Conservation (phyloP, 2,797 vertebrate species). For the Micrastur ruficollis region DNA sequence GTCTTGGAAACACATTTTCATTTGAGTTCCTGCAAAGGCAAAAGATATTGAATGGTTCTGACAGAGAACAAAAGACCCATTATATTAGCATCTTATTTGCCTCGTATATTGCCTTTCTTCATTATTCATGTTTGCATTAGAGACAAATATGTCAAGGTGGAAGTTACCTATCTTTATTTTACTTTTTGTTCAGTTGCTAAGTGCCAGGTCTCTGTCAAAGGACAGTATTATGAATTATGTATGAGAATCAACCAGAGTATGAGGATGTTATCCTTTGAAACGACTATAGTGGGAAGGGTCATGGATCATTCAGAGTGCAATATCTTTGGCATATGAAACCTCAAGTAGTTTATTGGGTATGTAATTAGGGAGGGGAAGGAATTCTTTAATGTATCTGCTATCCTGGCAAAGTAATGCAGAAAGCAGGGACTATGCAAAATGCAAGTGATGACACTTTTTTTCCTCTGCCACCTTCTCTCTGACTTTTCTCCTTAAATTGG, state of each 20-base stretch:
- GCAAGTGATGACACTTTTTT: background rate
- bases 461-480: background rate
- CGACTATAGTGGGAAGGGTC: background rate
- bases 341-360: background rate
- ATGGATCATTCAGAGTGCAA: background rate
- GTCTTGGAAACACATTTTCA: conserved; percentile 33
- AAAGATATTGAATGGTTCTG: conserved; percentile 3
- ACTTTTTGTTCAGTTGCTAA: background rate
- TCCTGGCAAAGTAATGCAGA: background rate
- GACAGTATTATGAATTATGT: background rate
- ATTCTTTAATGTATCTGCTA: background rate
- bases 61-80: background rate
- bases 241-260: background rate
- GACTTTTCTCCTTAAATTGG: background rate
- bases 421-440: background rate
- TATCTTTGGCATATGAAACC: background rate
- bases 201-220: background rate
- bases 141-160: background rate
- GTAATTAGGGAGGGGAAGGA: background rate
- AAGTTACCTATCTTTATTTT: conserved; percentile 28
- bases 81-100: conserved; percentile 2
- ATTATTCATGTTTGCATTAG: conserved; percentile 28
- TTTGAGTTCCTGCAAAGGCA: background rate
- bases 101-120: background rate
- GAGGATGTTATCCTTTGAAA: background rate